Conservation (phyloP, 2,113 vertebrate species). For the Epinephelus moara region DNA sequence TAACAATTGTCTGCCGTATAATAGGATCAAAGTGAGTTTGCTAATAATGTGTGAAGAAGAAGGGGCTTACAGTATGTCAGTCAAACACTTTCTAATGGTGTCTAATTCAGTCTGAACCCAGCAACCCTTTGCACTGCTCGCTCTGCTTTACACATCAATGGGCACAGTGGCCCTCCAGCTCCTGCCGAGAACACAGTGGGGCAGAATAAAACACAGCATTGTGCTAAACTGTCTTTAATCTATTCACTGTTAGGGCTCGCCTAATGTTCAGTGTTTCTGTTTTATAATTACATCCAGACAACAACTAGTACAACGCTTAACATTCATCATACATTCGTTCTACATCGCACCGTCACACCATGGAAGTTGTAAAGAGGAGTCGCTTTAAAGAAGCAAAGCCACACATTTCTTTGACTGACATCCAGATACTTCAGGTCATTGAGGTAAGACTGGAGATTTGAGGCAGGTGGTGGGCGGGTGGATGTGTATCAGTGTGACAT, state of each 20-base stretch:
- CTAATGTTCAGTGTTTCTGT: constrained; percentile 73
- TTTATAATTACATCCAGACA: constrained; percentile 79
- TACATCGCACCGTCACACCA: constrained; percentile 54
- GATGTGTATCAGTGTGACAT: constrained; percentile 77
- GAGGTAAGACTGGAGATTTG: constrained; percentile 63
- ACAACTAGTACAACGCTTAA: constrained; percentile 74
- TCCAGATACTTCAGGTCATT: constrained; percentile 72
- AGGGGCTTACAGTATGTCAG: constrained; percentile 78
- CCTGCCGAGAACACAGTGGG: constrained; percentile 65
- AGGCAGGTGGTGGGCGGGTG: constrained; percentile 70
- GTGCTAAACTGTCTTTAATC: constrained; percentile 80
- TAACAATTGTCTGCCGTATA: constrained; percentile 83
- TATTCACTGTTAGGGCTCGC: constrained; percentile 72
- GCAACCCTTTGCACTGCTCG: constrained; percentile 70
- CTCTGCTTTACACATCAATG: constrained; percentile 79
- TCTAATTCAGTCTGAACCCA: constrained; percentile 81
- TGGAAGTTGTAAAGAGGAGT: constrained; percentile 26
- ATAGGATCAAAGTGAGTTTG: constrained; percentile 84
- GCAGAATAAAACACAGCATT: constrained; percentile 71
- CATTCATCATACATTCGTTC: constrained; percentile 57
- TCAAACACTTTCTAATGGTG: constrained; percentile 80
- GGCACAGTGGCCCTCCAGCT: constrained; percentile 73
- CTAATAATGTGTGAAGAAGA: constrained; percentile 84
- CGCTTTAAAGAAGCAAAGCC: constrained; percentile 21
- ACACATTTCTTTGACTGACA: constrained; percentile 72